Evolutionary conservation across 1,140 invertebrate genomes (phyloP).

Genomic region (Ladona fulva): DNA sequence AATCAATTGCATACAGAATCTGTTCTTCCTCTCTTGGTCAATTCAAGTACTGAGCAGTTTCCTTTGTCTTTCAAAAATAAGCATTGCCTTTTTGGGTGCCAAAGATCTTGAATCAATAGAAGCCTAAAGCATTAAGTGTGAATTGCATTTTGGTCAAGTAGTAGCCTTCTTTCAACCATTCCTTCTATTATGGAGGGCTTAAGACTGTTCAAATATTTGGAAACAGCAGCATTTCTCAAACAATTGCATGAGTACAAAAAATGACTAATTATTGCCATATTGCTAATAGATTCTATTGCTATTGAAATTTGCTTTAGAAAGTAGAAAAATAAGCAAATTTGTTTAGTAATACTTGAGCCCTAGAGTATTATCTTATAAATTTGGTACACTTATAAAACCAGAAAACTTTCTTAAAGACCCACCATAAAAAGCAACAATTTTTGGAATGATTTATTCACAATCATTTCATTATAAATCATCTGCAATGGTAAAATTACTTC

Average conservation of each 20-base stretch:
- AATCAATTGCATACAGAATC: too few species aligned
- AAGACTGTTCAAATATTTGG: background rate
- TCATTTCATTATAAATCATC: too few species aligned
- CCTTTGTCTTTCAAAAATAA: background rate
- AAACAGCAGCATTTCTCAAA: background rate
- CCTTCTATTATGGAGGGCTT: background rate
- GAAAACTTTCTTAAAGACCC: too few species aligned
- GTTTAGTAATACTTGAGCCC: too few species aligned
- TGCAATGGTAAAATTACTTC: too few species aligned
- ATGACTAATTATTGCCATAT: background rate
- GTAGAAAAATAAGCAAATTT: too few species aligned
- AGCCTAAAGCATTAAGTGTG: background rate
- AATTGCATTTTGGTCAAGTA: background rate
- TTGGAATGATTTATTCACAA: too few species aligned
- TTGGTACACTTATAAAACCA: too few species aligned
- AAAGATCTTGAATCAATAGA: background rate
- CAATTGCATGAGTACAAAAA: conserved; percentile 1
- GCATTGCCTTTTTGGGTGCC: background rate
- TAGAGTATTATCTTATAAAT: too few species aligned
- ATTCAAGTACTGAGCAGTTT: background rate
- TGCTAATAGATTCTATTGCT: background rate
- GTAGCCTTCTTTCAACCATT: background rate
- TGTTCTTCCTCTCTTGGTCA: background rate
- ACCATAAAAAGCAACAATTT: too few species aligned
- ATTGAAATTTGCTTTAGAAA: too few species aligned